Conservation (phyloP, 2,113 vertebrate species). For the Amphilophus citrinellus region DNA sequence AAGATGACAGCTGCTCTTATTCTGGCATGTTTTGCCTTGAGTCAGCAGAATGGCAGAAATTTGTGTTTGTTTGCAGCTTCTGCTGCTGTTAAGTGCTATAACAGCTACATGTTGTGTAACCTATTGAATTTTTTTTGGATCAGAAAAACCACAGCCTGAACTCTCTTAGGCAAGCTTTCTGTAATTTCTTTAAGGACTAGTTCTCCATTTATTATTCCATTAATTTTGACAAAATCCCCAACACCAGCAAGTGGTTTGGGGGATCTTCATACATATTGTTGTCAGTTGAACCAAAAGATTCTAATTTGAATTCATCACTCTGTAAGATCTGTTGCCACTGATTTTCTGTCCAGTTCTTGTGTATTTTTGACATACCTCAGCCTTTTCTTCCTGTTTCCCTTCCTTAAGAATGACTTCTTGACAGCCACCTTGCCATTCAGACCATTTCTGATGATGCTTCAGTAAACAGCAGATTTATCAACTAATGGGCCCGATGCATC, state of each 20-base stretch:
- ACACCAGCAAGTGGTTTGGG: neutral
- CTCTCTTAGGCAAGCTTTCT: too few species aligned
- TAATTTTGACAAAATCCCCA: neutral
- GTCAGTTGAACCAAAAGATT: neutral
- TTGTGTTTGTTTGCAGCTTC: slow-evolving; percentile 41
- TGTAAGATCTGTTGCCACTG: neutral
- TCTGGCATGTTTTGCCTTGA: slow-evolving; percentile 37
- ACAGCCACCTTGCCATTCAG: neutral
- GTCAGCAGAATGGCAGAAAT: slow-evolving; percentile 53
- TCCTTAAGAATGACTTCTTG: neutral
- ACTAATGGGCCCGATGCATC: neutral
- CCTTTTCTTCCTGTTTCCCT: rapidly evolving
- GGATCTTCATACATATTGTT: neutral
- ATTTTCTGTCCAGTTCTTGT: rapidly evolving
- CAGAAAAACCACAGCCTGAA: neutral
- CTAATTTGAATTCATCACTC: neutral
- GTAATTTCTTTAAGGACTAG: too few species aligned
- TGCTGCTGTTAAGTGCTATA: slow-evolving; percentile 52
- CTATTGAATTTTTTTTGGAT: slow-evolving; percentile 1
- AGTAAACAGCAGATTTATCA: neutral
- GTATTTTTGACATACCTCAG: neutral
- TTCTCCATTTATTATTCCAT: neutral
- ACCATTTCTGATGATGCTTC: neutral
- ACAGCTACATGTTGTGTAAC: slow-evolving; percentile 59
- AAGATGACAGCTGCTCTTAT: slow-evolving; percentile 47